A percentile compares a stretch with the other conserved stretches of the same genome.
Conservation (phyloP, 1,140 invertebrate genomes). For the Drosophila trapezifrons region DNA sequence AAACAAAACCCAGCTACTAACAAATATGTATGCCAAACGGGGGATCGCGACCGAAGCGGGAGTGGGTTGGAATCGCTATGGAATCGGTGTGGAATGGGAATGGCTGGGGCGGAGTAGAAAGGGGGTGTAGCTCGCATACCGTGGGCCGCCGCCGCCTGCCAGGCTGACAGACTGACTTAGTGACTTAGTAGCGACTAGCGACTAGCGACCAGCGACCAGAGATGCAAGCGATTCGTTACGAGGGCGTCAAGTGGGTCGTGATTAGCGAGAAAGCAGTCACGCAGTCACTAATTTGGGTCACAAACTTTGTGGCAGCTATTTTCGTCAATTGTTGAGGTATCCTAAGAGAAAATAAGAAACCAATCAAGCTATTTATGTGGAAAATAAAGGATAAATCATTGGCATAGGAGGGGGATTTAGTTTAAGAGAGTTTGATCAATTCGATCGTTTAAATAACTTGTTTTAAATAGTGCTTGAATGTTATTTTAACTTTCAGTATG, state of each 20-base stretch:
- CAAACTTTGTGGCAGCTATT: constrained; percentile 14
- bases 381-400: background rate
- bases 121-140: constrained; percentile 53
- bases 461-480: background rate
- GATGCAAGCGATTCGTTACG: constrained; percentile 47
- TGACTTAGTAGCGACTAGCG: constrained; percentile 60
- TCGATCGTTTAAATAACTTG: background rate
- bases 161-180: constrained; percentile 58
- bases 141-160: constrained; percentile 53
- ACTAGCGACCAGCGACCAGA: constrained; percentile 31
- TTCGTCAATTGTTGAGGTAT: constrained; percentile 17
- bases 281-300: constrained; percentile 20
- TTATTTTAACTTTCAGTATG: too few relatives aligned
- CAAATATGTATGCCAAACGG: constrained; percentile 69
- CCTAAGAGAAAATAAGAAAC: background rate
- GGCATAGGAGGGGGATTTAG: too few relatives aligned
- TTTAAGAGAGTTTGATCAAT: background rate
- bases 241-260: constrained; percentile 44
- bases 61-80: constrained; percentile 31
- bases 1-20: constrained; percentile 79
- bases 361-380: background rate
- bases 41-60: constrained; percentile 37
- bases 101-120: background rate
- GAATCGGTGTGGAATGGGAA: constrained; percentile 17
- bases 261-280: constrained; percentile 48